Evolutionary conservation across 2,797 vertebrate species (phyloP).

Genomic region (Poeciliopsis paucimaculata): DNA sequence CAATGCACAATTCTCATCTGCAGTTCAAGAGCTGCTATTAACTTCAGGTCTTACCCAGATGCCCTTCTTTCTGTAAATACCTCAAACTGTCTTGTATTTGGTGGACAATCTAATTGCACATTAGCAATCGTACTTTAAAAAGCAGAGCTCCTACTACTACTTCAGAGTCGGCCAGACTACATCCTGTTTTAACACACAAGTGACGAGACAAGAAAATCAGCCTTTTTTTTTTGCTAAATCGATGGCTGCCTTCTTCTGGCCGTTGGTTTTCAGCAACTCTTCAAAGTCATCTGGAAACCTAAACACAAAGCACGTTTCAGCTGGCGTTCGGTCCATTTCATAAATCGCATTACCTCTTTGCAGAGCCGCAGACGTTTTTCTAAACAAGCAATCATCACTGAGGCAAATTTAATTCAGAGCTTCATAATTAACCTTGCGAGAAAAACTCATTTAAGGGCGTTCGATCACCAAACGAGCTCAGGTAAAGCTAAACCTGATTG

Average conservation of each 20-base stretch:
- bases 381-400: constrained; percentile 79
- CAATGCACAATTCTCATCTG: background rate
- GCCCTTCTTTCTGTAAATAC: background rate
- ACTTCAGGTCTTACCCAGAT: background rate
- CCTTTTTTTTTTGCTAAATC: background rate
- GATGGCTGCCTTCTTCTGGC: constrained; percentile 1
- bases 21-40: background rate
- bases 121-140: background rate
- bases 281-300: constrained; percentile 41
- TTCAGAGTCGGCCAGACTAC: background rate
- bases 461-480: constrained; percentile 83
- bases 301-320: constrained; percentile 34
- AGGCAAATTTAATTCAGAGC: constrained; percentile 81
- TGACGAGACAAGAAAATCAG: background rate
- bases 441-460: constrained; percentile 79
- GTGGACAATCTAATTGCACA: background rate
- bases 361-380: constrained; percentile 63
- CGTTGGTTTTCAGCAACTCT: constrained; percentile 45
- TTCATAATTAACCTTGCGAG: constrained; percentile 83
- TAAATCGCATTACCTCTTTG: constrained; percentile 62
- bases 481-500: constrained; percentile 83
- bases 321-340: constrained; percentile 42
- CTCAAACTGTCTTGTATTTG: background rate
- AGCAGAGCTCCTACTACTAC: background rate
- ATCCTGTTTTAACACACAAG: background rate